Evolutionary conservation across 2,888 invertebrate genomes (phyloP).

Genomic region (Hyposoter didymator): DNA sequence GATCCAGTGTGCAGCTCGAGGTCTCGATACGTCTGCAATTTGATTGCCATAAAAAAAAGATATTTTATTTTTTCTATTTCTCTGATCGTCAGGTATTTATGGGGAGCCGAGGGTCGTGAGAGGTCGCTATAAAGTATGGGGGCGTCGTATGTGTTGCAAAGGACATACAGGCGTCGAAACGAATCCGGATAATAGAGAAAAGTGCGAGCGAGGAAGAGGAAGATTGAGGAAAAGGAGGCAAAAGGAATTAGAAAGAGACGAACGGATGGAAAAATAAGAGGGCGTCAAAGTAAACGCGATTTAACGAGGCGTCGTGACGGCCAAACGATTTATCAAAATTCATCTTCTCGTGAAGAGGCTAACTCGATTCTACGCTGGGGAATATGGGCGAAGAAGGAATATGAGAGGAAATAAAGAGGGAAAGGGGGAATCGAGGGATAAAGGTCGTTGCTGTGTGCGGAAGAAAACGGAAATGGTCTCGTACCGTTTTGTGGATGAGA

Average conservation of each 20-base stretch:
- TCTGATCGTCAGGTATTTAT: constrained; percentile 44
- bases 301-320: constrained; percentile 73
- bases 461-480: constrained; percentile 75
- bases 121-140: constrained; percentile 37
- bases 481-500: constrained; percentile 62
- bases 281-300: constrained; percentile 69
- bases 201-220: constrained; percentile 5
- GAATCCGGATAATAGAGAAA: constrained; percentile 40
- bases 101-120: constrained; percentile 29
- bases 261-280: constrained; percentile 23
- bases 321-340: constrained; percentile 77
- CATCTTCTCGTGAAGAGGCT: constrained; percentile 73
- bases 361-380: constrained; percentile 69
- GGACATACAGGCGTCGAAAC: constrained; percentile 48
- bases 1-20: constrained; percentile 6
- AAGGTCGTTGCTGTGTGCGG: constrained; percentile 70
- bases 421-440: constrained; percentile 63
- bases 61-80: constrained; percentile 13
- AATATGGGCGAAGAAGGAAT: constrained; percentile 29
- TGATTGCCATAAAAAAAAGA: constrained; percentile 19
- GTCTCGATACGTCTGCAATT: constrained; percentile 38
- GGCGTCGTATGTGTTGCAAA: background rate
- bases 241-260: background rate
- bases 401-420: constrained; percentile 16
- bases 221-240: constrained; percentile 10